A percentile compares a stretch with the other conserved stretches of the same genome.
phyloP scores from a whole-genome alignment of 2,888 invertebrate genomes.

The Silvanus unidentatus region DNA sequence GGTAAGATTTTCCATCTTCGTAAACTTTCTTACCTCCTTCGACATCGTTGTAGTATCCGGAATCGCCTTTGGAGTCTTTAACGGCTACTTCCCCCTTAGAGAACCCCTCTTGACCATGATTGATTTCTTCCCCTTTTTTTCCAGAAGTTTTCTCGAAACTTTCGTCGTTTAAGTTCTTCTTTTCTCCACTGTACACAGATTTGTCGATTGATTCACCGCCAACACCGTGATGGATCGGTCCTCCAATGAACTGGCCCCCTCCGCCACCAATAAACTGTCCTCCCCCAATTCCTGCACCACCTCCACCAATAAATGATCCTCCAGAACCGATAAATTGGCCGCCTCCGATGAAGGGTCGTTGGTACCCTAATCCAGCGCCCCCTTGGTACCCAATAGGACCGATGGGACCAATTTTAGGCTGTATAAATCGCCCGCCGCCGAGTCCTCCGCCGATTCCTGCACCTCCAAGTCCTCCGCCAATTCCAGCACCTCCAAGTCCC shows the following conservation, averaged over 20 bases:
- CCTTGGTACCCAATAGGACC: conserved; percentile 2
- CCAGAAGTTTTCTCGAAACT: conserved; percentile 49
- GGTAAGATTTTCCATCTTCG: conserved; percentile 55
- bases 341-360: conserved; percentile 38
- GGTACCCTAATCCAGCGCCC: conserved; percentile 10
- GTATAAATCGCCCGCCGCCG: conserved; percentile 10
- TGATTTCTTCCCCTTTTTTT: conserved; percentile 51
- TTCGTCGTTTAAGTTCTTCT: conserved; percentile 54
- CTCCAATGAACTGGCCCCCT: conserved; percentile 10
- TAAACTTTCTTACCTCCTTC: conserved; percentile 54
- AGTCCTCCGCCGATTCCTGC: conserved; percentile 29
- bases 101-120: conserved; percentile 54
- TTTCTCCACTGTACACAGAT: conserved; percentile 52
- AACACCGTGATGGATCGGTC: conserved; percentile 37
- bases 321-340: conserved; percentile 13
- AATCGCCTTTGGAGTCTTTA: conserved; percentile 43
- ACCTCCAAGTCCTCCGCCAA: conserved; percentile 33
- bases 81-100: conserved; percentile 49
- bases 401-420: not conserved
- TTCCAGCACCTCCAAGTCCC: conserved; percentile 35
- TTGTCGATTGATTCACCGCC: conserved; percentile 50
- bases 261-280: conserved; percentile 8
- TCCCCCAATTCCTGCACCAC: conserved; percentile 10
- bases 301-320: too few relatives aligned
- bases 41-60: conserved; percentile 53